Percentiles rank a stretch among this genome's conserved stretches.
phyloP scores from a whole-genome alignment of 2,113 vertebrate genomes.

The Promerops cafer region DNA sequence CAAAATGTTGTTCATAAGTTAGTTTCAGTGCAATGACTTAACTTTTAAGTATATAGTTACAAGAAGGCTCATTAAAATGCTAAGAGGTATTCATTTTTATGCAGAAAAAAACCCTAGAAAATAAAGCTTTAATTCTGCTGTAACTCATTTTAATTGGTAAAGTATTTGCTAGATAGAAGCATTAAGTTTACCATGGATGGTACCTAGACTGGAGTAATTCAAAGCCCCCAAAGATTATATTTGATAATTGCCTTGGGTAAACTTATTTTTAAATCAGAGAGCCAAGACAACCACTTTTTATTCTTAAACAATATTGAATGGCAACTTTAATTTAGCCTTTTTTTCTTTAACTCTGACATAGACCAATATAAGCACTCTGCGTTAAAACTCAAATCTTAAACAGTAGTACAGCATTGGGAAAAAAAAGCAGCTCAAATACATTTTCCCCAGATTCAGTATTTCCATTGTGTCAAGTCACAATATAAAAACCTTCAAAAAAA shows the following conservation, averaged over 20 bases:
- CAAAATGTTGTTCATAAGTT: constrained; percentile 53
- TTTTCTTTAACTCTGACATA: constrained; percentile 64
- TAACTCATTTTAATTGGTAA: neutral
- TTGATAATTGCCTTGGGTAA: constrained; percentile 58
- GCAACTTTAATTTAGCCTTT: constrained; percentile 59
- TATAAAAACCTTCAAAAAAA: constrained; percentile 70
- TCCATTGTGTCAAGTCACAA: constrained; percentile 69
- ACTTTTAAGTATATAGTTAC: constrained; percentile 57
- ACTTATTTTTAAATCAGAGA: constrained; percentile 54
- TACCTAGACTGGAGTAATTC: neutral
- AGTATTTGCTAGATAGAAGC: constrained; percentile 18
- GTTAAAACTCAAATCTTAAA: constrained; percentile 76
- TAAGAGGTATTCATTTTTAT: constrained; percentile 74
- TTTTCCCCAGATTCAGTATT: constrained; percentile 68
- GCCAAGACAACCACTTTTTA: constrained; percentile 53
- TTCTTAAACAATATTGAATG: constrained; percentile 56
- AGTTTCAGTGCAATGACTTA: constrained; percentile 74
- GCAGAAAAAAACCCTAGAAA: constrained; percentile 61
- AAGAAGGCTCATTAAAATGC: constrained; percentile 74
- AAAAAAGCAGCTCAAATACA: constrained; percentile 73
- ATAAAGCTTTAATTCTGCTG: constrained; percentile 57
- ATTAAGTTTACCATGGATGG: neutral
- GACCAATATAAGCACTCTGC: constrained; percentile 71
- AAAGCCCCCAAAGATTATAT: constrained; percentile 5
- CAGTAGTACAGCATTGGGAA: constrained; percentile 79